These are phyloP conservation scores for Brachionus koreanus DNA, from an alignment of 1,140 invertebrate species.

Conservation along the genomic window DNA sequence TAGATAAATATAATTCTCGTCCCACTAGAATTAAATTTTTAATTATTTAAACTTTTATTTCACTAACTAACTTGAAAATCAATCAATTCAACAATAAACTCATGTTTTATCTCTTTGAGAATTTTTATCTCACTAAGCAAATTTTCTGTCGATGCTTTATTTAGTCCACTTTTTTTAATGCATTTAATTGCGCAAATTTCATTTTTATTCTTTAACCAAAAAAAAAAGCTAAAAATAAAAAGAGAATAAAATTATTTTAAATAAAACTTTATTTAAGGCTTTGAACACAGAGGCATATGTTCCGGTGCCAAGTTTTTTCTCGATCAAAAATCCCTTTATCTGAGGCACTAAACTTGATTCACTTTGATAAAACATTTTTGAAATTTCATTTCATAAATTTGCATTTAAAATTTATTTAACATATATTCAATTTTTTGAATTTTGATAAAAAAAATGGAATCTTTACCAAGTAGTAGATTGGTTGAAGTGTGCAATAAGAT, in stretches of 20 bases:
- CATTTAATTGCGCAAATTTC: constrained; percentile 70
- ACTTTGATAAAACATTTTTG: constrained; percentile 33
- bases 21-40: constrained; percentile 59
- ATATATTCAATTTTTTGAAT: neutral
- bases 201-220: neutral
- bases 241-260: too few relatives aligned
- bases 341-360: neutral
- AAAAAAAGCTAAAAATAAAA: neutral
- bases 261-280: constrained; percentile 59
- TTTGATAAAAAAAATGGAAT: constrained; percentile 38
- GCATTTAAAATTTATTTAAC: neutral
- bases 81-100: constrained; percentile 76
- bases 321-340: constrained; percentile 52
- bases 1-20: constrained; percentile 74
- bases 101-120: constrained; percentile 74
- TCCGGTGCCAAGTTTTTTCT: constrained; percentile 76
- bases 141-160: constrained; percentile 72
- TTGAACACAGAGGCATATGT: constrained; percentile 81
- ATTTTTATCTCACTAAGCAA: constrained; percentile 79
- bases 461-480: constrained; percentile 24
- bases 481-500: constrained; percentile 21
- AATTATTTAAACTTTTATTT: constrained; percentile 50
- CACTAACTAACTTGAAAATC: constrained; percentile 65
- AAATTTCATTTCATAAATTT: constrained; percentile 24
- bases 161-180: constrained; percentile 71